These are phyloP conservation scores for Phoxinus phoxinus DNA, from an alignment of 2,113 vertebrate genomes.

Conservation along the genomic window DNA sequence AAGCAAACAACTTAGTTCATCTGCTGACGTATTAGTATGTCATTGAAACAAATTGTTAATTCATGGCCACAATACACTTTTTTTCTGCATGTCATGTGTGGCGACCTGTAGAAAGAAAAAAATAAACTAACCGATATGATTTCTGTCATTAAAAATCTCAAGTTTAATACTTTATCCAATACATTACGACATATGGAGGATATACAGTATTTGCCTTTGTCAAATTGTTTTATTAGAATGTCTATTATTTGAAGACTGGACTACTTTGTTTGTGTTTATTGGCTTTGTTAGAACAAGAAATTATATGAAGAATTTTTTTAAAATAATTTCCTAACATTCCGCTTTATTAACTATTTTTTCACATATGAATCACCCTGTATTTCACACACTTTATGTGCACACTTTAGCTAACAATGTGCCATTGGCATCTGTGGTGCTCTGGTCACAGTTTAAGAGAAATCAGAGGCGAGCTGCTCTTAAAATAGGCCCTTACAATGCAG, in stretches of 20 bases:
- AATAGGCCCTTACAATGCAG: conserved; percentile 34
- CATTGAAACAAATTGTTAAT: too few species aligned
- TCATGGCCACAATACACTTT: too few species aligned
- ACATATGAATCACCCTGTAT: not conserved
- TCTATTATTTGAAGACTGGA: not conserved
- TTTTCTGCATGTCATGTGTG: too few species aligned
- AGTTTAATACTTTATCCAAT: too few species aligned
- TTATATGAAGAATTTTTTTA: not conserved
- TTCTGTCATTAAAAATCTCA: too few species aligned
- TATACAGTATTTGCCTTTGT: not conserved
- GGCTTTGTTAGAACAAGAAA: not conserved
- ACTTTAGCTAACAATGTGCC: not conserved
- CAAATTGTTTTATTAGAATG: not conserved
- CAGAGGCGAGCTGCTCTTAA: conserved; percentile 48
- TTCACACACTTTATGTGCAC: not conserved
- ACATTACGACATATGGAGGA: not conserved
- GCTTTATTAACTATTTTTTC: not conserved
- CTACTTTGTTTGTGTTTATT: not conserved
- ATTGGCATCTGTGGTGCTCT: conserved; percentile 13
- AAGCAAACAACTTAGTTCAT: too few species aligned
- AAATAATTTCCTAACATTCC: not conserved
- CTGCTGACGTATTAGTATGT: too few species aligned
- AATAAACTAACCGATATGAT: too few species aligned
- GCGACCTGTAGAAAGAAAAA: too few species aligned
- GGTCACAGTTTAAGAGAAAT: conserved; percentile 18